Conservation (phyloP, 2,888 invertebrate species). For the Calameuta pallipes region DNA sequence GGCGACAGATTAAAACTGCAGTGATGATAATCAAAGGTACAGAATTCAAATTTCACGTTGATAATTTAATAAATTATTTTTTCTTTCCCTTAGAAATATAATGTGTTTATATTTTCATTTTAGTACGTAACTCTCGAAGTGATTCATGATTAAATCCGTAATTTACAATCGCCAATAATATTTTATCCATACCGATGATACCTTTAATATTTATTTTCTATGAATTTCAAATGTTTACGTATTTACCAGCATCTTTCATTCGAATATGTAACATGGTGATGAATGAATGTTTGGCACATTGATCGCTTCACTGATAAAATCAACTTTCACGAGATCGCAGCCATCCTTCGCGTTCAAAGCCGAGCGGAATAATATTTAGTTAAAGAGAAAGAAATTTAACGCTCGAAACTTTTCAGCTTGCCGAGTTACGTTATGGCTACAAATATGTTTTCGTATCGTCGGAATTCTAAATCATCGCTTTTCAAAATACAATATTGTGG, state of each 20-base stretch:
- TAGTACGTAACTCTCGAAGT: too few relatives aligned
- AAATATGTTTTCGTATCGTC: neutral
- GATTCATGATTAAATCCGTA: too few relatives aligned
- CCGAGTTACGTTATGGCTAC: neutral
- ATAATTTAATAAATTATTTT: too few relatives aligned
- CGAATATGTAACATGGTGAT: neutral
- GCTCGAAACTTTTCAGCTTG: neutral
- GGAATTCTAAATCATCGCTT: neutral
- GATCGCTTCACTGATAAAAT: neutral
- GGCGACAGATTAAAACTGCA: too few relatives aligned
- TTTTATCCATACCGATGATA: neutral
- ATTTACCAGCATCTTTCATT: neutral
- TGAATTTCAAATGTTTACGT: neutral
- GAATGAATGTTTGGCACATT: neutral
- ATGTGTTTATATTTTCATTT: too few relatives aligned
- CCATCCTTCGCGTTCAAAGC: neutral
- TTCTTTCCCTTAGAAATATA: too few relatives aligned
- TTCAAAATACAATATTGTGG: neutral
- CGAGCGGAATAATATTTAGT: neutral
- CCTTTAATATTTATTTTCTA: neutral
- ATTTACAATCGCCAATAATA: neutral
- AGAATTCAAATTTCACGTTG: too few relatives aligned
- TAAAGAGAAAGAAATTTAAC: neutral
- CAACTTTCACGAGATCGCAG: neutral
- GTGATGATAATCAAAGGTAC: too few relatives aligned